Percentiles rank a stretch among this genome's conserved stretches.
These are phyloP conservation scores for Synergus gifuensis DNA, from an alignment of 2,888 invertebrate species.

Conservation along the genomic window DNA sequence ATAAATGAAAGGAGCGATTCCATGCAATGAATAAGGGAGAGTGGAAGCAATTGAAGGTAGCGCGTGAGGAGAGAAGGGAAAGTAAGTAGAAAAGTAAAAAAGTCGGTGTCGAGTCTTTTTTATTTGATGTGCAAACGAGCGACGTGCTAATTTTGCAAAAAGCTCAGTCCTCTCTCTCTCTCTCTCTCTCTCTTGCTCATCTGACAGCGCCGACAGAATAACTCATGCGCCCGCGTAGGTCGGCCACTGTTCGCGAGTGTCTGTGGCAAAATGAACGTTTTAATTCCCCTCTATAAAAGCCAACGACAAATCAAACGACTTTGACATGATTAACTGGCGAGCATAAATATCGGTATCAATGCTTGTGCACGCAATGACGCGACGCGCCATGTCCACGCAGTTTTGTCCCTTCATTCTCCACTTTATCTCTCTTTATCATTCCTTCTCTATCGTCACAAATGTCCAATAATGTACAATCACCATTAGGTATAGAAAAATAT, in stretches of 20 bases:
- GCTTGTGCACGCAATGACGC: slow-evolving; percentile 75
- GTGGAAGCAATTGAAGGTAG: background rate
- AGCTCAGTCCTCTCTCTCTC: slow-evolving; percentile 59
- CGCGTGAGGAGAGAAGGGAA: background rate
- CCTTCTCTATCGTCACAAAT: slow-evolving; percentile 24
- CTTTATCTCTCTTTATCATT: slow-evolving; percentile 30
- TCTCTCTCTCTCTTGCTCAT: slow-evolving; percentile 44
- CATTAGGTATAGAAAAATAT: background rate
- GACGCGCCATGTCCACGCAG: slow-evolving; percentile 64
- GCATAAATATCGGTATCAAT: slow-evolving; percentile 77
- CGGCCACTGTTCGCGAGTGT: slow-evolving; percentile 74
- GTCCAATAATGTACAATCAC: slow-evolving; percentile 17
- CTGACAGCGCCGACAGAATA: slow-evolving; percentile 67
- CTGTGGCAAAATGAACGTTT: slow-evolving; percentile 77
- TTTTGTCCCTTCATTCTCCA: slow-evolving; percentile 17
- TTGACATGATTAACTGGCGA: slow-evolving; percentile 77
- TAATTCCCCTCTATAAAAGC: slow-evolving; percentile 77
- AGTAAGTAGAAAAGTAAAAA: background rate
- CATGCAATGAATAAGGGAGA: background rate
- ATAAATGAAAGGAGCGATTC: too few relatives aligned
- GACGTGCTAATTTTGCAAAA: slow-evolving; percentile 74
- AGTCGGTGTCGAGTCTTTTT: slow-evolving; percentile 50
- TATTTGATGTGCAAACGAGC: slow-evolving; percentile 61
- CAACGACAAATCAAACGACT: slow-evolving; percentile 77
- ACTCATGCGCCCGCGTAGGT: slow-evolving; percentile 66